phyloP scores from a whole-genome alignment of 2,113 vertebrate genomes.

The Myiagra hebetior region DNA sequence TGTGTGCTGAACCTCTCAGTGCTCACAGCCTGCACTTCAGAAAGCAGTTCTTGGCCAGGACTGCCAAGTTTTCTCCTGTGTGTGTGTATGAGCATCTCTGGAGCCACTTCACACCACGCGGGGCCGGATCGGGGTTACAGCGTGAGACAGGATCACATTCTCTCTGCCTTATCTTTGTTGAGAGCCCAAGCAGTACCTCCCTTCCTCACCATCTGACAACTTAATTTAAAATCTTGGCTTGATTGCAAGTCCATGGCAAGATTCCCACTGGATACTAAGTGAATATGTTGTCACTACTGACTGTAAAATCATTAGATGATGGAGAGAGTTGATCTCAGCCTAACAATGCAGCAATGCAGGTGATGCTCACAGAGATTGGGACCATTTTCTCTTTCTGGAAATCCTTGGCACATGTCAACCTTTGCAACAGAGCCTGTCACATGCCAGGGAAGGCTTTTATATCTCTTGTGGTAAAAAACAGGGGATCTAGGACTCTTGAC shows the following conservation, averaged over 20 bases:
- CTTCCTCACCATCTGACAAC: background rate
- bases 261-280: background rate
- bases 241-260: background rate
- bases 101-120: fast-evolving
- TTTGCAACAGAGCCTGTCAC: background rate
- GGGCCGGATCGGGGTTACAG: fast-evolving
- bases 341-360: background rate
- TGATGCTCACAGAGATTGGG: background rate
- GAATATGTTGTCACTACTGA: background rate
- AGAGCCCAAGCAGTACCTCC: background rate
- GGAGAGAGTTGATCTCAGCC: background rate
- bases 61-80: background rate
- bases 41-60: background rate
- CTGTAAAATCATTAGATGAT: background rate
- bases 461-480: background rate
- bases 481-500: background rate
- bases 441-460: background rate
- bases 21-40: background rate
- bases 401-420: background rate
- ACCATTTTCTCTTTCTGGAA: background rate
- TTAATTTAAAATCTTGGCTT: conserved; percentile 31
- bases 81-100: background rate
- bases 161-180: background rate
- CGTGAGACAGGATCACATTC: background rate
- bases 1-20: background rate